Percentiles rank a stretch among this genome's conserved stretches.
phyloP scores from a whole-genome alignment of 37 sponge, comb jelly and placozoan genomes.

The Aplysina aerophoba region DNA sequence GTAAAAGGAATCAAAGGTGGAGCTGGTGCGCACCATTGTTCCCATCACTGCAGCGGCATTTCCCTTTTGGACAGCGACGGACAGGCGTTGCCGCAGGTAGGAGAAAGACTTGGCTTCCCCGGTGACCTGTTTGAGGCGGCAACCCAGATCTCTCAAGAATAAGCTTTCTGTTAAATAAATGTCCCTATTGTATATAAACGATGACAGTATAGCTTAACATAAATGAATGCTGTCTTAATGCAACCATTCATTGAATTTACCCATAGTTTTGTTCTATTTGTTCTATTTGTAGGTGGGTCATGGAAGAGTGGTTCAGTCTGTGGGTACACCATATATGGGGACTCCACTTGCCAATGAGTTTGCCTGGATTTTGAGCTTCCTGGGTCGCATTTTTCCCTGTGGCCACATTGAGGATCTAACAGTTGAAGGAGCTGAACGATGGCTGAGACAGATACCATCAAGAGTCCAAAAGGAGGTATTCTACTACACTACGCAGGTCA shows the following conservation, averaged over 20 bases:
- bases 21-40: too few species aligned
- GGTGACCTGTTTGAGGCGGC: too few species aligned
- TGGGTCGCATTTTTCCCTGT: constrained; percentile 4
- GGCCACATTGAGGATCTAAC: not conserved
- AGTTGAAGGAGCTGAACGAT: not conserved
- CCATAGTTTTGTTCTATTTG: too few species aligned
- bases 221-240: not conserved
- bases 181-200: too few species aligned
- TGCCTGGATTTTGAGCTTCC: not conserved
- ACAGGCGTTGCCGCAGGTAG: too few species aligned
- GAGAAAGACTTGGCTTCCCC: too few species aligned
- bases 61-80: too few species aligned
- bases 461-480: not conserved
- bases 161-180: too few species aligned
- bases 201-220: too few species aligned
- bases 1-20: too few species aligned
- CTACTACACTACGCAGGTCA: constrained; percentile 18
- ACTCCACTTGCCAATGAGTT: not conserved
- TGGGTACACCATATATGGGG: constrained; percentile 14
- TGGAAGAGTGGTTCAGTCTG: constrained; percentile 6
- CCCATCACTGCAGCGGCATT: too few species aligned
- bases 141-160: too few species aligned
- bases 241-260: not conserved
- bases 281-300: not conserved
- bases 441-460: not conserved